Conservation (phyloP, 2,113 vertebrate genomes). For the Prolemur simus region DNA sequence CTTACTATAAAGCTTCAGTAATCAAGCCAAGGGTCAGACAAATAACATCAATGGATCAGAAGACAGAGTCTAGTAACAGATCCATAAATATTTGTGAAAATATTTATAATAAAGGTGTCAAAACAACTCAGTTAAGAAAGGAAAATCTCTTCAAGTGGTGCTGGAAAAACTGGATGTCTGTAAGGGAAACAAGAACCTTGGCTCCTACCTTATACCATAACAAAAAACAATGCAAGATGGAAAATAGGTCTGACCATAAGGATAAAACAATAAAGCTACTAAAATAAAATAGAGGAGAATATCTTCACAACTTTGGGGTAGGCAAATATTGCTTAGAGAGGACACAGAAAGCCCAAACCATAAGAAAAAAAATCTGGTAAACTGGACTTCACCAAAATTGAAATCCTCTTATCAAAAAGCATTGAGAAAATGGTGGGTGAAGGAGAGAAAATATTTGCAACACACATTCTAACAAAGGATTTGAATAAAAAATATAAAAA, state of each 20-base stretch:
- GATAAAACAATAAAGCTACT: too few species aligned
- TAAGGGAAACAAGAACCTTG: neutral
- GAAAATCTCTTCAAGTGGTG: neutral
- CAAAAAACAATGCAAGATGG: neutral
- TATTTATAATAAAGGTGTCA: neutral
- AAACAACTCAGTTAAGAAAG: neutral
- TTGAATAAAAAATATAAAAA: too few species aligned
- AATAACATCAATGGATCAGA: neutral
- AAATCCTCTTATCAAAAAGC: too few species aligned
- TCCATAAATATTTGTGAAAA: neutral
- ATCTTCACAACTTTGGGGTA: too few species aligned
- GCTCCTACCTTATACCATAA: neutral
- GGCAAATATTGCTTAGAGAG: too few species aligned
- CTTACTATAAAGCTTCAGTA: neutral
- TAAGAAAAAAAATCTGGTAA: too few species aligned
- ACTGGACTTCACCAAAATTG: too few species aligned
- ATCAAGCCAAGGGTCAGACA: neutral
- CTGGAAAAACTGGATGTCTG: neutral
- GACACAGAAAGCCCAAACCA: too few species aligned
- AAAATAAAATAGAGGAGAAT: too few species aligned
- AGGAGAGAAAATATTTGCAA: too few species aligned
- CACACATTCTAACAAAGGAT: too few species aligned
- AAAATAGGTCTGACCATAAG: neutral
- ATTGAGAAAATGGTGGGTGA: too few species aligned
- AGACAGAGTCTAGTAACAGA: neutral